Base-by-base conservation (phyloP, 1,140 invertebrate genomes). In the Diorhabda elongata region DNA sequence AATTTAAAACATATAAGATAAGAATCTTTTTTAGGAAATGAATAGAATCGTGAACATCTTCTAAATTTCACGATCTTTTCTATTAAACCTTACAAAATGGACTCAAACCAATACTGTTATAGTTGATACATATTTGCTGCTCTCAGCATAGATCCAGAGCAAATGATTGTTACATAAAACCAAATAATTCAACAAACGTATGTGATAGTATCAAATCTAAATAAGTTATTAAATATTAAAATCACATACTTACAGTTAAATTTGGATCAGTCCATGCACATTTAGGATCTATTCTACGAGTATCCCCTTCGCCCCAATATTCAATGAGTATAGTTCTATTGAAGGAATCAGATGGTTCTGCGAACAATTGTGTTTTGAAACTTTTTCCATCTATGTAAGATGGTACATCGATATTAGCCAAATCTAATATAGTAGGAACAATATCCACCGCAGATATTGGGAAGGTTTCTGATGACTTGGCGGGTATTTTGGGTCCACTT, bases 391-490 rank as follows among this genome's bases (percentile, higher is more conserved):
- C 91, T 83, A 90, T 81, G 43, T 83, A 79, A 7, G 83, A 81
- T 0, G 85, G 75, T 47, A 78, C 71, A 42, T 81, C 60, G 2
- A 88, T 60, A 0, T 85, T 86, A 5, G 88, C 87, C 75, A 94
- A 84, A 47, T 88, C 82, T 3, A 95, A 75, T 73, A 96, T 90
- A 1, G 94, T 96, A 0, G 92, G 88, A 26, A 91, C 90, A 44
- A 97, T 78, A 79, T 96, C 94, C 42, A 96, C 89, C 72, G 90
- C 89, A 8, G 90, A 84, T 2, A 92, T 86, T 8, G 90, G 86
- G 61, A 86, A 82, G 26, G 82, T 72, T 58, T 85, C 74, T 9
- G 82, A 71, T 1, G 73, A 74, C 42, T 85, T 86, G 64, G 79
- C 74, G 43, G 75, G 72, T 42, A 95, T 84, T 2, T 83, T 84